These are phyloP conservation scores for Ancistrus triradiatus DNA, from an alignment of 2,113 vertebrate genomes.

Conservation along the genomic window DNA sequence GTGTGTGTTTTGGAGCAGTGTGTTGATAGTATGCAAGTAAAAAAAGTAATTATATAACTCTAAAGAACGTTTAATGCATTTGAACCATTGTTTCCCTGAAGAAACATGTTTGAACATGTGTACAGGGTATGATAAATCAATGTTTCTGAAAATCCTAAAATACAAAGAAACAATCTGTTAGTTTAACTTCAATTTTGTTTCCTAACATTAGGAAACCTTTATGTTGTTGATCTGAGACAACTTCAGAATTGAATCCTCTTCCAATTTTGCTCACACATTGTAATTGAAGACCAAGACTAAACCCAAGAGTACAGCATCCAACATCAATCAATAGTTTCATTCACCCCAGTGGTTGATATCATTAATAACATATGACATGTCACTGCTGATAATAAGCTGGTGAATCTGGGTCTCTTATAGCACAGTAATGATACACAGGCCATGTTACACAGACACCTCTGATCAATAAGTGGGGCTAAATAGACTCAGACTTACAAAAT, in stretches of 20 bases:
- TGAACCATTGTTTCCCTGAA: too few species aligned
- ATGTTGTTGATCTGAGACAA: too few species aligned
- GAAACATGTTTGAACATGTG: too few species aligned
- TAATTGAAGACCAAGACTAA: slow-evolving; percentile 23
- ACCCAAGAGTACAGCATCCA: slow-evolving; percentile 52
- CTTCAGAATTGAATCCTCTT: slow-evolving; percentile 6
- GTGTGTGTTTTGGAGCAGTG: too few species aligned
- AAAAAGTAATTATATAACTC: too few species aligned
- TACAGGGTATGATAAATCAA: too few species aligned
- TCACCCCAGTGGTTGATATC: slow-evolving; percentile 63
- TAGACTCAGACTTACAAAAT: slow-evolving; percentile 57
- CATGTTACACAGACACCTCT: slow-evolving; percentile 62
- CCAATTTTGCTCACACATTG: slow-evolving; percentile 18
- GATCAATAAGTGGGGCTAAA: slow-evolving; percentile 69
- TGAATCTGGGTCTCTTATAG: slow-evolving; percentile 66
- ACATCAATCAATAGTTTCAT: slow-evolving; percentile 70
- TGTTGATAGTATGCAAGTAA: too few species aligned
- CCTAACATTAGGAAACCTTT: too few species aligned
- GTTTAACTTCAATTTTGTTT: too few species aligned
- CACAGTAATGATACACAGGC: slow-evolving; percentile 67
- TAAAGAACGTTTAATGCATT: too few species aligned
- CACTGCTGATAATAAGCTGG: slow-evolving; percentile 69
- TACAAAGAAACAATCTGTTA: too few species aligned
- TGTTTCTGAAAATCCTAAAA: too few species aligned
- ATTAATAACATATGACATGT: slow-evolving; percentile 72